These are phyloP conservation scores for Prietella phreatophila DNA, from an alignment of 2,113 vertebrate genomes.

Conservation along the genomic window DNA sequence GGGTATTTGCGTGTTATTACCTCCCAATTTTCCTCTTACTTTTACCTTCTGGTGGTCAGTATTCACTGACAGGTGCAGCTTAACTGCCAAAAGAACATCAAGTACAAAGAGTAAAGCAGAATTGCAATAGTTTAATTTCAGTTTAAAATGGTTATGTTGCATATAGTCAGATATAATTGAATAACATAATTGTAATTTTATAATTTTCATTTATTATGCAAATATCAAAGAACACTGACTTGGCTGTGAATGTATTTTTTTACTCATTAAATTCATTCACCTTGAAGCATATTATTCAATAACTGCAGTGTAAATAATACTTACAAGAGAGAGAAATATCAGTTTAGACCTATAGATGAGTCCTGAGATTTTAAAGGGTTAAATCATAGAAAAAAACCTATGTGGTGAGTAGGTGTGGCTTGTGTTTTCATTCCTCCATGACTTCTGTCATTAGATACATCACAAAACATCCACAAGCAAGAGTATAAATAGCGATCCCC, in stretches of 20 bases:
- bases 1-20: slow-evolving; percentile 41
- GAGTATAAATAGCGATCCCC: slow-evolving; percentile 12
- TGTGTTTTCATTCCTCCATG: slow-evolving; percentile 8
- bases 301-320: slow-evolving; percentile 2
- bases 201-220: background rate
- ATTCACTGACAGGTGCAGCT: slow-evolving; percentile 26
- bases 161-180: background rate
- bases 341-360: background rate
- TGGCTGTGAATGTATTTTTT: background rate
- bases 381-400: background rate
- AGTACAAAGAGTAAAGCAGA: background rate
- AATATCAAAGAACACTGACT: background rate
- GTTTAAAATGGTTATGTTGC: background rate
- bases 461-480: background rate
- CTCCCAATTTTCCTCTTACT: slow-evolving; percentile 43
- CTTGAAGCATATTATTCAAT: background rate
- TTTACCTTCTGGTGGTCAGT: slow-evolving; percentile 45
- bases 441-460: slow-evolving; percentile 14
- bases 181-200: background rate
- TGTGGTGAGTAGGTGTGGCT: background rate
- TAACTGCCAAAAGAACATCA: background rate
- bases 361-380: background rate
- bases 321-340: background rate
- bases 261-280: background rate
- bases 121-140: background rate